These are phyloP conservation scores for Phataginus tricuspis DNA, from an alignment of 2,797 vertebrate species.

Conservation along the genomic window DNA sequence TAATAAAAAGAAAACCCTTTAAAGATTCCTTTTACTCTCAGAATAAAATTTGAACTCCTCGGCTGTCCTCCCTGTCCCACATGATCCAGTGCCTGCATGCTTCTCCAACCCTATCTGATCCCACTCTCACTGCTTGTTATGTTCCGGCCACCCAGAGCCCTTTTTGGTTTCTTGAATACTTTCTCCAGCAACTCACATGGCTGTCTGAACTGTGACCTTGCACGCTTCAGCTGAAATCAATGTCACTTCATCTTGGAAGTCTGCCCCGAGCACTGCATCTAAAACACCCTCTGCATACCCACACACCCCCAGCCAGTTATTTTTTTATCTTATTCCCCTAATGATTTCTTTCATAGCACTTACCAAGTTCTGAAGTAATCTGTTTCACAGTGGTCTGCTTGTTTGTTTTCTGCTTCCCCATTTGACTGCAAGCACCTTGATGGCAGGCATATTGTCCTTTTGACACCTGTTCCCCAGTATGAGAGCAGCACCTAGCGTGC, in stretches of 20 bases:
- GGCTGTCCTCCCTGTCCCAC: background rate
- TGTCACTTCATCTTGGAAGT: background rate
- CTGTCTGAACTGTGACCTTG: background rate
- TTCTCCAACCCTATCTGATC: background rate
- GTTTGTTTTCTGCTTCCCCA: background rate
- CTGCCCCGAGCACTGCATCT: background rate
- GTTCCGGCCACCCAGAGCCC: accelerated
- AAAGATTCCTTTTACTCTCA: background rate
- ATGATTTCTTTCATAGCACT: background rate
- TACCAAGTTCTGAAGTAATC: background rate
- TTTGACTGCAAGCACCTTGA: background rate
- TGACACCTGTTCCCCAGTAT: background rate
- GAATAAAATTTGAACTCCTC: background rate
- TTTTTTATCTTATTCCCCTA: background rate
- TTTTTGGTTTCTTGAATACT: background rate
- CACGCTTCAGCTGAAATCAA: background rate
- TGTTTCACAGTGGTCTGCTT: background rate
- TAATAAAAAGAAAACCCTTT: background rate
- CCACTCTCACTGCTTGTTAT: background rate
- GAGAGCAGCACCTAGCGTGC: background rate
- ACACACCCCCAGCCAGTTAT: too few species aligned
- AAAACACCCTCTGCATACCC: background rate
- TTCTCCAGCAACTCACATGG: background rate
- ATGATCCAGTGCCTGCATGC: background rate
- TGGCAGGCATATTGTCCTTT: background rate